Base-by-base conservation (phyloP, 2,888 invertebrate genomes). In the Ichneumon xanthorius region DNA sequence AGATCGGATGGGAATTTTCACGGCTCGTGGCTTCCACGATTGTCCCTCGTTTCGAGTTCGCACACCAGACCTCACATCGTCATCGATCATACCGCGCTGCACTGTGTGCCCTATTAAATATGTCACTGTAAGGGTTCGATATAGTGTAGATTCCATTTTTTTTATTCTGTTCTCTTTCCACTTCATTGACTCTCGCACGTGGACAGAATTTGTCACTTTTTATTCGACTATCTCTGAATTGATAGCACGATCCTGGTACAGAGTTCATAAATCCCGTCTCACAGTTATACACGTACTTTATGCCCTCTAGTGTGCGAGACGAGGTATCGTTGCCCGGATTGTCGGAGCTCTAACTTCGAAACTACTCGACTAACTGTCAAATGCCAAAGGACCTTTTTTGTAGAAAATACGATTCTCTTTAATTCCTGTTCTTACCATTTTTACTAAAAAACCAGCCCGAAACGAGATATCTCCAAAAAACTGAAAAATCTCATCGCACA, bases 1-100 rank as follows among this genome's bases (percentile, higher is more conserved):
- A 80, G 77, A 80, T 77, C 80, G 77, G 67, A 80, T 77, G 80
- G 58, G 68, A 84, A 77, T 81, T 84, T 84, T 84, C 84, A 84
- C 84, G 77, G 80, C 61, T 84, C 80, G 84, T 77, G 80, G 73
- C 80, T 77, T 81, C n/a, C 80, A 45, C 68, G 68, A 84, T 84
- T 84, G 80, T 81, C 72, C 72, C 73, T 53, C 68, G 50, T 77
- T 80, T 84, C 58, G 50, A 83, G 68, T 30, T 19, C 68, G 45
- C 70, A 63, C 75, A 45, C 53, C 63, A 63, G 45, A 75, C 22
- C 63, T 55, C 61, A 61, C 63, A 45, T 33, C 73, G 45, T 68
- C 70, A 81, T 81, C 76, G 65, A 84, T 84, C 84, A 76, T 80
- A 65, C 67, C 1, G 9, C 53, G 16, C n/a, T 19, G 63, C 48